Evolutionary conservation across 2,797 vertebrate species (phyloP), one percentile per base, ranked within the genome.

Genomic region (Myotis myotis): DNA sequence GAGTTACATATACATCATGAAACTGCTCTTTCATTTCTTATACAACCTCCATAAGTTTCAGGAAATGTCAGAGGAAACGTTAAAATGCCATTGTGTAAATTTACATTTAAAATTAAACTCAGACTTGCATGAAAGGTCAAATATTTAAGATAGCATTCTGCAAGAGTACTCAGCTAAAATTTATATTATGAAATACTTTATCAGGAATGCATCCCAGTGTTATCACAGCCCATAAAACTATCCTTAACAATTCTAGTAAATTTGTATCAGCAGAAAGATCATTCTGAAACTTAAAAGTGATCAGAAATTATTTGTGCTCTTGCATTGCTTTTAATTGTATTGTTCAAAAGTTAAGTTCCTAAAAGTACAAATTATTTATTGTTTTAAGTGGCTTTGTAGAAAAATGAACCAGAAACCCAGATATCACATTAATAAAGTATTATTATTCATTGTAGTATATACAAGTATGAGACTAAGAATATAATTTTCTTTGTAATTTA

Each of bases 51-150:
- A 13, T 4, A 72, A 87, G 12, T 81, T 91, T 70, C 23, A 71
- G 30, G 53, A 94, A 82, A 84, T 71, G 19, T 74, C 64, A 72
- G 68, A 78, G 33, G 44, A 95, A 81, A 68, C 5, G 28, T 62
- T 94, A 62, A 90, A 80, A 85, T 62, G 13, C 15, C 25, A 57
- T 41, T 76, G 10, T 53, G n/a, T 94, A 95, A 64, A 75, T 80
- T 91, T 75, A 71, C 41, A 57, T 80, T 91, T 87, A 83, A 91
- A 95, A 71, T 70, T 68, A 86, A 80, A 74, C 57, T 94, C 33
- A 85, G 25, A 81, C 76, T 89, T 82, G 3, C 57, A 62, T 82
- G n/a, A 62, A 82, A 28, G 74, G 11, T 44, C 10, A 87, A 60
- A 68, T 68, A 41, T 74, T 84, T 28, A 22, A 86, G 80, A 88